These are phyloP conservation scores for Hydrozoanthus gracilis DNA, from an alignment of 92 coral and sea anemone genomes.

Conservation along the genomic window DNA sequence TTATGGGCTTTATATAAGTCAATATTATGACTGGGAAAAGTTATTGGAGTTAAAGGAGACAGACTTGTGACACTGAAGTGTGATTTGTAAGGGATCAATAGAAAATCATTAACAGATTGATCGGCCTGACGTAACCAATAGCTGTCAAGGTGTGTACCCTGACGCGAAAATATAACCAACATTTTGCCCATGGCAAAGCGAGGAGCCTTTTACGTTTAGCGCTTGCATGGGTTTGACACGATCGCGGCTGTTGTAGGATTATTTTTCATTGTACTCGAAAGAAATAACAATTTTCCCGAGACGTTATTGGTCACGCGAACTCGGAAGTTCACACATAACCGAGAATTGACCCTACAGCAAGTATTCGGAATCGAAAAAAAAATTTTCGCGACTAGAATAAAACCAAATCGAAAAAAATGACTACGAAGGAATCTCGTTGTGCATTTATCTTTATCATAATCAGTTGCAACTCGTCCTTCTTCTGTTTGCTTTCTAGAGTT, in stretches of 20 bases:
- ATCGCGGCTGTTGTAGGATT: not conserved
- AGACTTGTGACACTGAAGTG: constrained; percentile 34
- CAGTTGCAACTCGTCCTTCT: not conserved
- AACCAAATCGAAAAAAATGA: not conserved
- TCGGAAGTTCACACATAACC: not conserved
- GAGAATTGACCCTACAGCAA: constrained; percentile 17
- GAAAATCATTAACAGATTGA: not conserved
- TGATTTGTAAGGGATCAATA: not conserved
- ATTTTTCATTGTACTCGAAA: not conserved
- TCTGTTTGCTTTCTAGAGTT: constrained; percentile 12
- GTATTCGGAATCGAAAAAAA: not conserved
- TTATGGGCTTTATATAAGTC: not conserved
- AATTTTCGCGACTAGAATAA: not conserved
- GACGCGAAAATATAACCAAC: not conserved
- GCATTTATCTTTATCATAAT: constrained; percentile 31
- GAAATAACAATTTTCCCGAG: not conserved
- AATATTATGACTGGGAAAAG: constrained; percentile 34
- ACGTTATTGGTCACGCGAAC: constrained; percentile 32
- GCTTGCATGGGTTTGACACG: not conserved
- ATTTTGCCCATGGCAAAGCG: constrained; percentile 10
- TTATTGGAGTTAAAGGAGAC: constrained; percentile 29
- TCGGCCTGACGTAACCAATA: constrained; percentile 4
- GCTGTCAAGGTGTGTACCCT: not conserved
- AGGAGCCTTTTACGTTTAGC: not conserved
- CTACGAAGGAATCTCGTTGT: not conserved